These are phyloP conservation scores for Capreolus pygargus DNA, from an alignment of 2,113 vertebrate genomes.

Conservation along the genomic window DNA sequence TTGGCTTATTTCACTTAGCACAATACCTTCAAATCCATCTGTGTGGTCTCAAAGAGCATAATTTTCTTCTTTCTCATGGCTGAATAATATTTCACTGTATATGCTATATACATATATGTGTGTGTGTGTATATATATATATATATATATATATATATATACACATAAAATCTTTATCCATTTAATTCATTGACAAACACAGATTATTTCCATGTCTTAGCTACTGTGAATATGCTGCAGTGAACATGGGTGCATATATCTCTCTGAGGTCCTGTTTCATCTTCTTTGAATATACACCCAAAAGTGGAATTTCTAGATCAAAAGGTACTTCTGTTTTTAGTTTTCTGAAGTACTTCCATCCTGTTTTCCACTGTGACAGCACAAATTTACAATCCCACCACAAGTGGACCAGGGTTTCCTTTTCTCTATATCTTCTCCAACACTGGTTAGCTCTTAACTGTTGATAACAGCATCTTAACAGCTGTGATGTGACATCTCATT, in stretches of 20 bases:
- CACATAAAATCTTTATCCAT: background rate
- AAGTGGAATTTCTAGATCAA: background rate
- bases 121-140: background rate
- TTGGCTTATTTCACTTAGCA: background rate
- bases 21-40: background rate
- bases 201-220: background rate
- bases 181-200: background rate
- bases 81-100: background rate
- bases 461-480: background rate
- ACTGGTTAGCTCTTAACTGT: background rate
- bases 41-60: background rate
- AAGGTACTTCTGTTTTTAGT: background rate
- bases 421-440: background rate
- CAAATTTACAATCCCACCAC: background rate
- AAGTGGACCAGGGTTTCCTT: background rate
- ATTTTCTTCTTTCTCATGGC: background rate
- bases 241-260: background rate
- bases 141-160: background rate
- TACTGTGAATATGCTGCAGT: background rate
- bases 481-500: background rate
- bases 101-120: rapidly evolving
- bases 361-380: background rate
- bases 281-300: background rate
- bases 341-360: background rate
- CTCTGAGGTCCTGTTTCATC: background rate